Percentiles rank a stretch among this genome's conserved stretches.
phyloP scores from a whole-genome alignment of 2,888 invertebrate genomes.

The Diloba caeruleocephala region DNA sequence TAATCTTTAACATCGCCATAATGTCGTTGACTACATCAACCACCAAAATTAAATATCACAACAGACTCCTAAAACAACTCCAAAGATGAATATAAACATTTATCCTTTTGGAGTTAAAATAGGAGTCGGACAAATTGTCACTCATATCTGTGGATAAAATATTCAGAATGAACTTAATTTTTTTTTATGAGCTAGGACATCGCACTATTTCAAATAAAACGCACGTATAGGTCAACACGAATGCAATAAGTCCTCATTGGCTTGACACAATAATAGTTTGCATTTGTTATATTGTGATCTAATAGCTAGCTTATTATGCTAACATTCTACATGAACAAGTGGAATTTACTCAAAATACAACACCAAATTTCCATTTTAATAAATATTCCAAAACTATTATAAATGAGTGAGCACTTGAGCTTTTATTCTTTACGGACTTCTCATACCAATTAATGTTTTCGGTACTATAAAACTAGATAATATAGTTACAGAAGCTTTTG shows the following conservation, averaged over 20 bases:
- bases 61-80: no score
- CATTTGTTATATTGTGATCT: conserved; percentile 29
- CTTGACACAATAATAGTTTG: conserved; percentile 6
- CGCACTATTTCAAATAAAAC: conserved; percentile 31
- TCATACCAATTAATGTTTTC: conserved; percentile 18
- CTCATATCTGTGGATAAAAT: conserved; percentile 3
- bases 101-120: no score
- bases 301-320: conserved; percentile 27
- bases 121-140: no score
- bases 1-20: no score
- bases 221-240: neutral
- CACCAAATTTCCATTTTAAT: conserved; percentile 42
- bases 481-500: conserved; percentile 18
- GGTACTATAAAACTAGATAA: conserved; percentile 29
- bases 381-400: conserved; percentile 28
- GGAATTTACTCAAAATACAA: conserved; percentile 46
- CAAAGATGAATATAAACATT: no score
- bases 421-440: conserved; percentile 8
- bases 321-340: conserved; percentile 43
- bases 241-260: conserved; percentile 4
- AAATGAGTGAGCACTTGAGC: conserved; percentile 26
- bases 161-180: conserved; percentile 13
- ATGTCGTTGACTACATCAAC: no score
- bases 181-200: conserved; percentile 42
- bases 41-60: no score